Conservation (phyloP, 2,113 vertebrate genomes). For the Gallinago media region DNA sequence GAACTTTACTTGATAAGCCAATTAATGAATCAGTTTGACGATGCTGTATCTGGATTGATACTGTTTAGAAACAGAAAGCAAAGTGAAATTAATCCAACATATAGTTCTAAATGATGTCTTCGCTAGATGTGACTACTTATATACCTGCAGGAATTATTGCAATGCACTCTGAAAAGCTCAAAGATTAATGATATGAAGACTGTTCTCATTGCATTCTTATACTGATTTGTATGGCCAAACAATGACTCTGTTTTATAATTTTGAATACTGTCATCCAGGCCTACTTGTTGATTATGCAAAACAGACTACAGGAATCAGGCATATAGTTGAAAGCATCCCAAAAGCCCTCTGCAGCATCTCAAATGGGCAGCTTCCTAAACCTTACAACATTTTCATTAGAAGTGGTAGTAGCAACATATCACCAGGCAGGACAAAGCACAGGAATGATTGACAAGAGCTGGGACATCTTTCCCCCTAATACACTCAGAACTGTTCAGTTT, state of each 20-base stretch:
- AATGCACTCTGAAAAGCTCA: background rate
- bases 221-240: background rate
- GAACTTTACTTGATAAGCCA: background rate
- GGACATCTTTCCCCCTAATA: background rate
- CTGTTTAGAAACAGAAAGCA: background rate
- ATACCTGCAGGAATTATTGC: background rate
- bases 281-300: background rate
- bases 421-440: background rate
- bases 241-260: background rate
- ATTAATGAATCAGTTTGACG: background rate
- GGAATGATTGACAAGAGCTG: fast-evolving
- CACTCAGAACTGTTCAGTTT: background rate
- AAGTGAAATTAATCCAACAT: background rate
- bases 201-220: background rate
- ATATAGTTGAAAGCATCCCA: background rate
- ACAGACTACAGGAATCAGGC: background rate
- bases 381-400: background rate
- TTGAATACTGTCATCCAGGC: background rate
- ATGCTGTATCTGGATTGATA: background rate
- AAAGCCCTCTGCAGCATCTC: background rate
- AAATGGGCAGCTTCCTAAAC: background rate
- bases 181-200: background rate
- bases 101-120: background rate
- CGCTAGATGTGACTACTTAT: background rate
- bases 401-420: background rate